Evolutionary conservation across 2,888 invertebrate species (phyloP).

Genomic region (Acanthopleura granulata): DNA sequence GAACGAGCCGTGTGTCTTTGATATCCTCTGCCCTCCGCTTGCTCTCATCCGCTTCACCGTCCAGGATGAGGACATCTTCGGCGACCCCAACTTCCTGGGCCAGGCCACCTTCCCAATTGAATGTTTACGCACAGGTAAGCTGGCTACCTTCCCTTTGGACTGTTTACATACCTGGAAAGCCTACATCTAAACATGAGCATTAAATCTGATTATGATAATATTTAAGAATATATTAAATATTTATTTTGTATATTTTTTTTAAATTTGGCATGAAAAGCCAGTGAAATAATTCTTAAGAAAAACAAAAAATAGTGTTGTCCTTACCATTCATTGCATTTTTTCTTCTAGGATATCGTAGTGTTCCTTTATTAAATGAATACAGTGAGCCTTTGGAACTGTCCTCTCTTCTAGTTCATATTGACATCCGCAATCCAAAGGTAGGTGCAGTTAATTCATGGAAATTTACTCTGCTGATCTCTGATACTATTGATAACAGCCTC

Average conservation of each 20-base stretch:
- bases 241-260: too few species aligned
- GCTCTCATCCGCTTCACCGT: slow-evolving; percentile 74
- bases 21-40: slow-evolving; percentile 73
- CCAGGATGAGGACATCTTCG: slow-evolving; percentile 92
- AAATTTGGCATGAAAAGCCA: too few species aligned
- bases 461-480: too few species aligned
- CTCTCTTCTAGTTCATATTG: slow-evolving; percentile 86
- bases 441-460: too few species aligned
- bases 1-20: slow-evolving; percentile 74
- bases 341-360: slow-evolving; percentile 86
- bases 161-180: too few species aligned
- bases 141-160: too few species aligned
- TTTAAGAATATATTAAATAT: too few species aligned
- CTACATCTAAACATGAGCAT: too few species aligned
- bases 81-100: slow-evolving; percentile 95
- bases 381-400: slow-evolving; percentile 94
- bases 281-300: too few species aligned
- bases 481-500: too few species aligned
- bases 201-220: too few species aligned
- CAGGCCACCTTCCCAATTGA: slow-evolving; percentile 92
- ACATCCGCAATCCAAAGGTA: slow-evolving; percentile 74
- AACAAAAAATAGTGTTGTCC: too few species aligned
- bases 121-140: slow-evolving; percentile 61
- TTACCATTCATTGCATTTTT: neutral
- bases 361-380: slow-evolving; percentile 88